phyloP scores from a whole-genome alignment of 2,888 invertebrate species.

The Biston betularia region DNA sequence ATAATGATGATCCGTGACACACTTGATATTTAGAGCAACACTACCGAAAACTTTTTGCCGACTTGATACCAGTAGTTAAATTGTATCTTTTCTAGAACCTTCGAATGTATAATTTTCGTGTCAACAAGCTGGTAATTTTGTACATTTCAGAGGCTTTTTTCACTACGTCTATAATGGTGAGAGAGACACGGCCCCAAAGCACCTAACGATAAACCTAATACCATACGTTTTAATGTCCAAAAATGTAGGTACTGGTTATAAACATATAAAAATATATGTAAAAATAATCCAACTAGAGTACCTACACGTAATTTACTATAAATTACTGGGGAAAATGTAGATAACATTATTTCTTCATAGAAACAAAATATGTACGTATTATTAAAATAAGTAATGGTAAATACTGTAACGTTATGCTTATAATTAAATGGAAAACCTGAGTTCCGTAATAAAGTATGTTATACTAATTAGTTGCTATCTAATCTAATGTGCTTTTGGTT shows the following conservation, averaged over 20 bases:
- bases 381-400: not conserved
- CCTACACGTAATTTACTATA: no score
- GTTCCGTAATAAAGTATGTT: no score
- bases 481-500: no score
- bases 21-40: slow-evolving; percentile 32
- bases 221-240: no score
- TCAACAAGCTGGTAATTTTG: not conserved
- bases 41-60: slow-evolving; percentile 25
- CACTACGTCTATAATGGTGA: not conserved
- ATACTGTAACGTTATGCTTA: no score
- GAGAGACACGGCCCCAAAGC: no score
- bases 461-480: no score
- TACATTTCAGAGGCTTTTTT: not conserved
- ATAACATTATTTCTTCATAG: not conserved
- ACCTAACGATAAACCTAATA: no score
- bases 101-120: slow-evolving; percentile 11
- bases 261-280: no score
- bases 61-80: slow-evolving; percentile 4
- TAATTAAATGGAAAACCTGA: no score
- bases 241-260: no score
- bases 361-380: not conserved
- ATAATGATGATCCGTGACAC: slow-evolving; percentile 24
- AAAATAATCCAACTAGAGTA: no score
- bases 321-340: not conserved
- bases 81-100: slow-evolving; percentile 1